Evolutionary conservation across 1,140 invertebrate genomes (phyloP).

Genomic region (Anastrepha obliqua): DNA sequence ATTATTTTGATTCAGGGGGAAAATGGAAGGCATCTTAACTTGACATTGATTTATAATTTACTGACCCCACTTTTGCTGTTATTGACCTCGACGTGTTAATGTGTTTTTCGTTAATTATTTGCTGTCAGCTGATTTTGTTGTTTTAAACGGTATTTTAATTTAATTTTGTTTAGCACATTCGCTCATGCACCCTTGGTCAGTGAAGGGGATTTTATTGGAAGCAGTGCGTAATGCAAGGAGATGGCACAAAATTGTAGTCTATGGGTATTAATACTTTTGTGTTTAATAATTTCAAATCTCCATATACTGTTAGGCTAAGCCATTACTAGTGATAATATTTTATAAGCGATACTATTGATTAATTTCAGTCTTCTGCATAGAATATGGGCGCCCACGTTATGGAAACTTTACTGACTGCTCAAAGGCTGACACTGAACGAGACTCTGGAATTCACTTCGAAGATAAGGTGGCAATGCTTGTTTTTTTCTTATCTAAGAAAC

Average conservation of each 20-base stretch:
- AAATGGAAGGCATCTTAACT: constrained; percentile 28
- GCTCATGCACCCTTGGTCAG: not conserved
- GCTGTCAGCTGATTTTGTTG: not conserved
- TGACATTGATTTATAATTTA: constrained; percentile 24
- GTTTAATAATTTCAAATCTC: too few species aligned
- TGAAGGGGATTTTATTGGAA: not conserved
- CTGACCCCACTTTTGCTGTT: constrained; percentile 19
- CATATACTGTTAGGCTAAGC: too few species aligned
- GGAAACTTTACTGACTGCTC: too few species aligned
- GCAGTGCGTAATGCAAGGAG: not conserved
- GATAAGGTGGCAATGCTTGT: too few species aligned
- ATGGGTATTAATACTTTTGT: too few species aligned
- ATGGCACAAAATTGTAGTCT: not conserved
- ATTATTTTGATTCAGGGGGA: not conserved
- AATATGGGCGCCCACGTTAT: too few species aligned
- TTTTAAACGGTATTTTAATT: not conserved
- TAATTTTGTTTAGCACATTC: constrained; percentile 9
- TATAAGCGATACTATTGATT: too few species aligned
- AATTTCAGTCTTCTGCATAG: too few species aligned
- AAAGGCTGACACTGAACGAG: too few species aligned
- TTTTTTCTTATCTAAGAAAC: too few species aligned
- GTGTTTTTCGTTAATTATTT: not conserved
- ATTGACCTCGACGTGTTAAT: constrained; percentile 9
- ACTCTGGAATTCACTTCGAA: too few species aligned
- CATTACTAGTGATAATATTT: too few species aligned